A percentile compares a stretch with the other conserved stretches of the same genome.
phyloP scores from a whole-genome alignment of 2,113 vertebrate genomes.

The Oreochromis tanganicae region DNA sequence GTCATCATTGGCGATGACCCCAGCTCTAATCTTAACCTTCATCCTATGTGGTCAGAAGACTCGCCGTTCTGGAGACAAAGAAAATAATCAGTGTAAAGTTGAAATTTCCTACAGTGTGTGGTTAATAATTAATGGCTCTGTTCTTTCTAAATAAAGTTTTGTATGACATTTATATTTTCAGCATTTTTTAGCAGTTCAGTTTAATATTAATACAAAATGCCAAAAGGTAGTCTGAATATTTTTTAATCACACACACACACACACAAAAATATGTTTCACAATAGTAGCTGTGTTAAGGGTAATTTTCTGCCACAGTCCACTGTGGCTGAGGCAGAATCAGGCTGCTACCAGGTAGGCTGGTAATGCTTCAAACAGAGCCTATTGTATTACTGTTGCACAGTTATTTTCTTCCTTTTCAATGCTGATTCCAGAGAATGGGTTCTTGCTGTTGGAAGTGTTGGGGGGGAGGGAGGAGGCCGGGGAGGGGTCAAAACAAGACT shows the following conservation, averaged over 20 bases:
- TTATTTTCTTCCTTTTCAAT: neutral
- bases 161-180: accelerated
- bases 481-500: conserved; percentile 38
- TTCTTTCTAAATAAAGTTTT: neutral
- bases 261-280: neutral
- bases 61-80: accelerated
- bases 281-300: neutral
- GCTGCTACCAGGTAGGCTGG: neutral
- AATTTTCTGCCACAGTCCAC: neutral
- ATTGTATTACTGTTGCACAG: neutral
- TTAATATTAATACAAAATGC: neutral
- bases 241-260: neutral
- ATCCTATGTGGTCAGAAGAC: neutral
- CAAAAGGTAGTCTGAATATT: neutral
- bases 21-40: accelerated
- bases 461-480: neutral
- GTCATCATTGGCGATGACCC: neutral
- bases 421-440: neutral
- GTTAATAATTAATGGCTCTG: accelerated
- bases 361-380: neutral
- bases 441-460: neutral
- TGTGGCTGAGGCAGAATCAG: neutral
- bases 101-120: neutral
- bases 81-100: neutral
- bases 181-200: neutral